These are phyloP conservation scores for Sinocyclocheilus rhinocerous DNA, from an alignment of 2,113 vertebrate genomes.

Conservation along the genomic window DNA sequence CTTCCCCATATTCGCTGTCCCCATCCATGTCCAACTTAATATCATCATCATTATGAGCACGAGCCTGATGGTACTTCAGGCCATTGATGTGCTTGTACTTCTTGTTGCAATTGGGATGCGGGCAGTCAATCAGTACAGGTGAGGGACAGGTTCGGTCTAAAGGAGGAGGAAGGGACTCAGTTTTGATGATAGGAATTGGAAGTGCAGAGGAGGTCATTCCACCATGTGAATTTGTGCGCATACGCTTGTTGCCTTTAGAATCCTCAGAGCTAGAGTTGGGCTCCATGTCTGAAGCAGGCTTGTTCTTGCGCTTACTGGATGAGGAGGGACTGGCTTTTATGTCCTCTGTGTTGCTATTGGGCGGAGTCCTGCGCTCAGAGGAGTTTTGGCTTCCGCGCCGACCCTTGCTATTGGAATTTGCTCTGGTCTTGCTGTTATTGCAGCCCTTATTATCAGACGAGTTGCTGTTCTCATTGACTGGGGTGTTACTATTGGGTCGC, in stretches of 20 bases:
- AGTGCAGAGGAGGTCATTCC: slow-evolving; percentile 66
- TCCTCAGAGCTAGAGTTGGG: slow-evolving; percentile 99
- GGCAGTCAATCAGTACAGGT: slow-evolving; percentile 96
- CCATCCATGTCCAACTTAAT: slow-evolving; percentile 91
- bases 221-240: slow-evolving; percentile 90
- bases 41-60: slow-evolving; percentile 93
- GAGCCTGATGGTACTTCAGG: slow-evolving; percentile 97
- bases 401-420: slow-evolving; percentile 92
- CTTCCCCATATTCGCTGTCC: slow-evolving; percentile 94
- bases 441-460: slow-evolving; percentile 90
- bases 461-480: slow-evolving; percentile 84
- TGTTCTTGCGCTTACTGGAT: slow-evolving; percentile 90
- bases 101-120: slow-evolving; percentile 98
- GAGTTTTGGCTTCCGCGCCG: slow-evolving; percentile 96
- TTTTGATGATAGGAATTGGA: slow-evolving; percentile 80
- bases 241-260: slow-evolving; percentile 96
- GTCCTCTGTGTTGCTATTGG: slow-evolving; percentile 84
- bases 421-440: slow-evolving; percentile 91
- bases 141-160: slow-evolving; percentile 92
- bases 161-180: slow-evolving; percentile 80
- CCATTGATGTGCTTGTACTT: slow-evolving; percentile 99
- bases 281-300: slow-evolving; percentile 95
- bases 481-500: slow-evolving; percentile 94
- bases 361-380: slow-evolving; percentile 89
- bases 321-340: slow-evolving; percentile 96